Evolutionary conservation across 2,797 vertebrate genomes (phyloP).

Genomic region (Pampus argenteus): DNA sequence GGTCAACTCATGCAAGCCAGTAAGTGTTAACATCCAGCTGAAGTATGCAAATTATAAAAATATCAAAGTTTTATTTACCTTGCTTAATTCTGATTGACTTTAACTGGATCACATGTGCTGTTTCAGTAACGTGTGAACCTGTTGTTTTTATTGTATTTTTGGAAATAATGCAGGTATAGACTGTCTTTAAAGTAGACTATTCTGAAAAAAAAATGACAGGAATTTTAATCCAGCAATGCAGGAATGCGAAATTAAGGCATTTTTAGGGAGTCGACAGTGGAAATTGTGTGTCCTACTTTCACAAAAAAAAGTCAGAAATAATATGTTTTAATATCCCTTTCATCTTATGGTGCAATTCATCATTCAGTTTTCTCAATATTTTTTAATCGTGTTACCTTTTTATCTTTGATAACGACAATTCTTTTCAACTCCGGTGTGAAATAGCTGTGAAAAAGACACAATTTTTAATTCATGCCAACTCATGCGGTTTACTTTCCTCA

Average conservation of each 20-base stretch:
- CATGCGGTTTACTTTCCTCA: background rate
- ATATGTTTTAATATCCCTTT: background rate
- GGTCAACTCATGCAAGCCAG: slow-evolving; percentile 89
- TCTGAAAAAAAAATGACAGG: slow-evolving; percentile 14
- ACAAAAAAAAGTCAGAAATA: slow-evolving; percentile 3
- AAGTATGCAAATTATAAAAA: slow-evolving; percentile 21
- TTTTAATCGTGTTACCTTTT: slow-evolving; percentile 4
- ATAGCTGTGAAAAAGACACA: slow-evolving; percentile 16
- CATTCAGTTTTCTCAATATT: slow-evolving; percentile 14
- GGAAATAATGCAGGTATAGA: background rate
- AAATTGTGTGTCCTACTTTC: slow-evolving; percentile 40
- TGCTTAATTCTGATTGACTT: slow-evolving; percentile 14
- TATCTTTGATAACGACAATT: background rate
- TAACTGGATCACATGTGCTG: slow-evolving; percentile 7
- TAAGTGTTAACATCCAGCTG: slow-evolving; percentile 70
- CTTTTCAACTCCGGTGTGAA: slow-evolving; percentile 9
- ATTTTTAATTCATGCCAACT: slow-evolving; percentile 18
- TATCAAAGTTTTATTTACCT: slow-evolving; percentile 12
- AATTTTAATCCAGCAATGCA: slow-evolving; percentile 1
- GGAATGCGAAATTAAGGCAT: slow-evolving; percentile 10
- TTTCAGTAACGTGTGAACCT: background rate
- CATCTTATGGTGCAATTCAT: background rate
- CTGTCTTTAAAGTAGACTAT: slow-evolving; percentile 19
- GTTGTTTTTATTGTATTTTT: background rate
- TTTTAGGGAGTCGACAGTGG: slow-evolving; percentile 32